Evolutionary conservation across 1,140 invertebrate genomes (phyloP), one percentile per base, ranked within the genome.

Genomic region (Drosophila miranda): DNA sequence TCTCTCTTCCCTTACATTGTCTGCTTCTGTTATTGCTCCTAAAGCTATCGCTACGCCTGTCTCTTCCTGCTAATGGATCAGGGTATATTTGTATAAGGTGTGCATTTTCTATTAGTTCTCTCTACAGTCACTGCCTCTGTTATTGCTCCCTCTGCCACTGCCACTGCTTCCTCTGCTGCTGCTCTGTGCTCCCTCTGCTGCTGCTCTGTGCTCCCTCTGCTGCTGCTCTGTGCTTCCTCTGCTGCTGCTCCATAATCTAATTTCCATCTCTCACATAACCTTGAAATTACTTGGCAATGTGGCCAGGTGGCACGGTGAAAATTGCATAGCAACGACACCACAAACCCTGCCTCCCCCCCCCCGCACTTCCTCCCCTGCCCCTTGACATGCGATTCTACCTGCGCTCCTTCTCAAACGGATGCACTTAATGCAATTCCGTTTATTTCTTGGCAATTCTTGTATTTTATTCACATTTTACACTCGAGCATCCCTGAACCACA

Each of bases 371-470:
- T n/a, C 28, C 26, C 6, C 9, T 3, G 4, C 21, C 9, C 38
- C 14, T 61, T 53, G 21, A 43, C 23, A 6, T 38, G 14, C 9
- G 57, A 26, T 51, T 41, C 21, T 16, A 38, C 53, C 30, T 28
- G 4, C 9, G 23, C 23, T 23, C 30, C 34, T 9, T 1, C 11
- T 5, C 34, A 38, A 56, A 44, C 52, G 23, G 55, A 66, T 66
- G 77, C 77, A 71, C 60, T 67, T 80, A 80, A 75, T 80, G 77
- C 77, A 66, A 80, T 80, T 80, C 41, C 46, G 26, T 43, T 75
- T 75, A 61, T 60, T 75, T 59, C 52, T 60, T 52, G 46, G 44
- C 45, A 38, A 56, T 68, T 68, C 64, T 30, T 38, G 34, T 68
- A 67, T 68, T 68, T 68, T 68, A 68, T 68, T 68, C 64, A 68